A percentile compares a stretch with the other conserved stretches of the same genome.
These are phyloP conservation scores for Epinotia demarniana DNA, from an alignment of 2,888 invertebrate genomes.

Conservation along the genomic window DNA sequence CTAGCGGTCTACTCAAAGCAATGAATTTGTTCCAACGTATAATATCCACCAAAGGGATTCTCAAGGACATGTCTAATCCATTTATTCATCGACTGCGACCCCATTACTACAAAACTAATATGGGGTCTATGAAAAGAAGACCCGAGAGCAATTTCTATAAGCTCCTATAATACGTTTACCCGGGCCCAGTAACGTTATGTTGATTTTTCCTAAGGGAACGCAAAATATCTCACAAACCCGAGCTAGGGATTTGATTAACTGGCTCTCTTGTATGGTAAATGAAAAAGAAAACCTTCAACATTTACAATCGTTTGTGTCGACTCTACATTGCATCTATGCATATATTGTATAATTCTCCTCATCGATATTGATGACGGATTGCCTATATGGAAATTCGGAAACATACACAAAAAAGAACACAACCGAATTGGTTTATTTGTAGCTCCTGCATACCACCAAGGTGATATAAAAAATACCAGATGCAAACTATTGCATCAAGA, in stretches of 20 bases:
- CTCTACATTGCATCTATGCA: no score
- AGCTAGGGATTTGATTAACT: slow-evolving; percentile 9
- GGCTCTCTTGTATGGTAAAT: neutral
- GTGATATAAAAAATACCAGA: no score
- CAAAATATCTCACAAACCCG: slow-evolving; percentile 5
- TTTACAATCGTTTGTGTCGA: no score
- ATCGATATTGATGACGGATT: no score
- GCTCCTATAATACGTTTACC: slow-evolving; percentile 34
- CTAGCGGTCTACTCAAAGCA: neutral
- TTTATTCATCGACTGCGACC: slow-evolving; percentile 35
- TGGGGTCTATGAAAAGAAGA: slow-evolving; percentile 38
- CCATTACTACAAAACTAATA: slow-evolving; percentile 35
- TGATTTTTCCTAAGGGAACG: slow-evolving; percentile 18
- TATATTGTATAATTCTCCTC: no score
- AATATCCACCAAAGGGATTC: slow-evolving; percentile 2
- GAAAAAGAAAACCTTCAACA: no score
- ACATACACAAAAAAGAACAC: no score
- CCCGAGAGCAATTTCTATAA: slow-evolving; percentile 31
- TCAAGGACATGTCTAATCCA: slow-evolving; percentile 31
- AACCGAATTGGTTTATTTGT: no score
- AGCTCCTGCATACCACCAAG: neutral
- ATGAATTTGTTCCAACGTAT: slow-evolving; percentile 11
- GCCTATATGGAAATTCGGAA: no score
- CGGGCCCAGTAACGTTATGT: slow-evolving; percentile 18
- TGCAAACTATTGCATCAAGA: no score